Percentiles rank a stretch among this genome's conserved stretches.
Evolutionary conservation across 1,140 invertebrate species (phyloP).

Genomic region (Centruroides sculpturatus): DNA sequence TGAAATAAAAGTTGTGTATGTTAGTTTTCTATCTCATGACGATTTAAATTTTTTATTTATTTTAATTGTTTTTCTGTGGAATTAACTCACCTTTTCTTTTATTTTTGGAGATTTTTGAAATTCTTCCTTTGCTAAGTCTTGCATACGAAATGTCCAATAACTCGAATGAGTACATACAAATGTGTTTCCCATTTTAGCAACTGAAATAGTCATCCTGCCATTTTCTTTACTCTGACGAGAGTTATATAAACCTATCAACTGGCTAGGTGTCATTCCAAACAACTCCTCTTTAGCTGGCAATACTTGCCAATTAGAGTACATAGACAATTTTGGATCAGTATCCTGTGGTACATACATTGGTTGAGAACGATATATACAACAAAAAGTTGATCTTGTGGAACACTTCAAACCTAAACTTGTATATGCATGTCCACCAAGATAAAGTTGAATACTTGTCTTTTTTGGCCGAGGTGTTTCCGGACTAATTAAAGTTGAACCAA

Average conservation of each 20-base stretch:
- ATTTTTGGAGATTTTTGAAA: background rate
- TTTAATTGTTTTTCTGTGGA: too few species aligned
- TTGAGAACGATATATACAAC: constrained; percentile 74
- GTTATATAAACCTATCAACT: constrained; percentile 17
- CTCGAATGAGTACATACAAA: constrained; percentile 18
- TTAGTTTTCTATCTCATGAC: too few species aligned
- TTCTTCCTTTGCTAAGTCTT: constrained; percentile 8
- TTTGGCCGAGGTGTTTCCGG: constrained; percentile 77
- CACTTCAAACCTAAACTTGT: constrained; percentile 81
- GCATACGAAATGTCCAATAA: constrained; percentile 15
- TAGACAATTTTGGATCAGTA: constrained; percentile 73
- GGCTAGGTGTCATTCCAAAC: constrained; percentile 13
- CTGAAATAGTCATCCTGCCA: background rate
- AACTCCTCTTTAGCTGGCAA: constrained; percentile 18
- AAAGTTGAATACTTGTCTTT: constrained; percentile 73
- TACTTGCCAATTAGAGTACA: constrained; percentile 94
- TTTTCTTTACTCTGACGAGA: constrained; percentile 6
- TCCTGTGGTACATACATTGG: constrained; percentile 72
- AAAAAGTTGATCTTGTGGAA: constrained; percentile 79
- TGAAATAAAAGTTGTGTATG: too few species aligned
- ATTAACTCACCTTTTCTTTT: too few species aligned
- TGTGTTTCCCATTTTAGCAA: constrained; percentile 4
- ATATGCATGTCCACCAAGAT: constrained; percentile 78
- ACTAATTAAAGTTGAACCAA: constrained; percentile 38
- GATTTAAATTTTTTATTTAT: too few species aligned